Percentiles rank a stretch among this genome's conserved stretches.
Evolutionary conservation across 2,888 invertebrate genomes (phyloP).

Genomic region (Oscheius myriophilus): DNA sequence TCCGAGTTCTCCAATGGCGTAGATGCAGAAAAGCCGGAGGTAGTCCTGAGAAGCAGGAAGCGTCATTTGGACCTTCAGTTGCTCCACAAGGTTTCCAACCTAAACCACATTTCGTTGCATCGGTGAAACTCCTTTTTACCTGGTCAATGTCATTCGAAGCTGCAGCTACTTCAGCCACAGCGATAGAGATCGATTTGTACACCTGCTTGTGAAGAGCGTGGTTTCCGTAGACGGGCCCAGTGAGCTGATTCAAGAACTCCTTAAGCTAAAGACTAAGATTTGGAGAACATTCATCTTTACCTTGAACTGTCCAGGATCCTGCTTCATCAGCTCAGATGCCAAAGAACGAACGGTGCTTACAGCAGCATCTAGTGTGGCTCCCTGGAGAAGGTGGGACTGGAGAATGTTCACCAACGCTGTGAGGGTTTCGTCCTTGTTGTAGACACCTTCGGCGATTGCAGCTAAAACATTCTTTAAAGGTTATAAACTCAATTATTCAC

Average conservation of each 20-base stretch:
- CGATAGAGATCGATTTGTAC: slow-evolving; percentile 94
- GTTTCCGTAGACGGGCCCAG: slow-evolving; percentile 78
- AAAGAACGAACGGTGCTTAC: slow-evolving; percentile 90
- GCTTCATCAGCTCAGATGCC: slow-evolving; percentile 81
- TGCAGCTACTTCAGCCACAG: slow-evolving; percentile 86
- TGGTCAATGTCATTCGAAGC: slow-evolving; percentile 71
- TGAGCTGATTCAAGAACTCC: slow-evolving; percentile 82
- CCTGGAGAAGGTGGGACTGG: slow-evolving; percentile 72
- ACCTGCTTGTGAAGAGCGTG: slow-evolving; percentile 75
- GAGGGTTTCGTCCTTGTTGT: slow-evolving; percentile 78
- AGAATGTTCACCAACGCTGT: slow-evolving; percentile 59
- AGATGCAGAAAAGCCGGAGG: slow-evolving; percentile 81
- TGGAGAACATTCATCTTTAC: slow-evolving; percentile 43
- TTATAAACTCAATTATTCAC: slow-evolving; percentile 29
- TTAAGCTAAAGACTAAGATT: slow-evolving; percentile 76
- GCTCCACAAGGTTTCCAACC: slow-evolving; percentile 40
- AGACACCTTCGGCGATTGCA: slow-evolving; percentile 45
- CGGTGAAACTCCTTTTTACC: no score
- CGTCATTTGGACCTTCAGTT: slow-evolving; percentile 48
- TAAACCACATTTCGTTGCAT: no score
- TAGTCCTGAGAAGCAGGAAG: slow-evolving; percentile 34
- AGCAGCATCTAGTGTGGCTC: slow-evolving; percentile 89
- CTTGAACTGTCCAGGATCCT: slow-evolving; percentile 70
- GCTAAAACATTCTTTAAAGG: slow-evolving; percentile 20
- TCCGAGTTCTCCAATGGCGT: slow-evolving; percentile 97